Evolutionary conservation across 1,140 invertebrate genomes (phyloP).

Genomic region (Procambarus virginalis): DNA sequence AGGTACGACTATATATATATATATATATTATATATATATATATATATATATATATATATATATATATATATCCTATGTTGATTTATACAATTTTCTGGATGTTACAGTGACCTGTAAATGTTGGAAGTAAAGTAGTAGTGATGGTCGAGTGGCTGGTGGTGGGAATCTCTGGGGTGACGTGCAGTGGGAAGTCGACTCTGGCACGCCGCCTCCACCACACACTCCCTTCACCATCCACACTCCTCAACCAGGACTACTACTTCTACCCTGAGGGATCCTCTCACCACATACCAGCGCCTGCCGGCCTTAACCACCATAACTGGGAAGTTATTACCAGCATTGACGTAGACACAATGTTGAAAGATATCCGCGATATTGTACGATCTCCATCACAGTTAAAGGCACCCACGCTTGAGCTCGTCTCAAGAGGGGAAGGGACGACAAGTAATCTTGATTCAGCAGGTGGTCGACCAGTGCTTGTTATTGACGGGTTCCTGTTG

Average conservation of each 20-base stretch:
- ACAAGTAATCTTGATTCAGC: neutral
- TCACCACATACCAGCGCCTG: constrained; percentile 78
- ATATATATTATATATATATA: too few species aligned
- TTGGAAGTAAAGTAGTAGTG: neutral
- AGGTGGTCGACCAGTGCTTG: constrained; percentile 74
- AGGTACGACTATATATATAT: too few species aligned
- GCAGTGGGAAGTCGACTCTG: constrained; percentile 86
- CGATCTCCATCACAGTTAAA: constrained; percentile 3
- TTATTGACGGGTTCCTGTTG: constrained; percentile 85
- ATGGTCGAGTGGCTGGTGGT: constrained; percentile 80
- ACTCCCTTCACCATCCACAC: constrained; percentile 75
- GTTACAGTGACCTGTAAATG: neutral
- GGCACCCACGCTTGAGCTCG: neutral
- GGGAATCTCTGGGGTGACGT: constrained; percentile 86
- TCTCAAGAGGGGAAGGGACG: neutral
- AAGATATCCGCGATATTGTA: constrained; percentile 75
- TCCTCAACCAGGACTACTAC: constrained; percentile 86
- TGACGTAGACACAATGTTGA: constrained; percentile 83
- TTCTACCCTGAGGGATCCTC: constrained; percentile 82
- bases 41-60: too few species aligned
- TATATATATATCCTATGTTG: too few species aligned
- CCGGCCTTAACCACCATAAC: constrained; percentile 83
- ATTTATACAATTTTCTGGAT: neutral
- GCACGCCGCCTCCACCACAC: constrained; percentile 74
- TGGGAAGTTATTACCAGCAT: constrained; percentile 84